phyloP scores from a whole-genome alignment of 2,888 invertebrate species.

The Cephus pulcher region DNA sequence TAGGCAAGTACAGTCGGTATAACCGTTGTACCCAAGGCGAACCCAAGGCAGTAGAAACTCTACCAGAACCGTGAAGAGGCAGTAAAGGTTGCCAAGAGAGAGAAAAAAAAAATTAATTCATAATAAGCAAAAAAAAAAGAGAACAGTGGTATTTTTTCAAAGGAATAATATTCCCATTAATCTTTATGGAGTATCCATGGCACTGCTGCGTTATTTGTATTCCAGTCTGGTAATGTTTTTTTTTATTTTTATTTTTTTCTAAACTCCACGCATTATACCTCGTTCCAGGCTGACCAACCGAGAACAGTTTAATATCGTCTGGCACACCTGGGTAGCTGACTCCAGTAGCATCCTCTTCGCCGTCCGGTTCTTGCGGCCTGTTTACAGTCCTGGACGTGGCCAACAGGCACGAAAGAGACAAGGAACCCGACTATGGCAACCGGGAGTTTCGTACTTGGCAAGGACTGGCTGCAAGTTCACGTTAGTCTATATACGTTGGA shows the following conservation, averaged over 20 bases:
- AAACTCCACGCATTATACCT: neutral
- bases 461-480: constrained; percentile 44
- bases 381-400: constrained; percentile 51
- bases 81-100: neutral
- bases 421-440: constrained; percentile 52
- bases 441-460: constrained; percentile 54
- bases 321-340: constrained; percentile 22
- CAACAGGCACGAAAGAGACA: constrained; percentile 23
- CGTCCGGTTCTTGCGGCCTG: constrained; percentile 60
- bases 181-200: constrained; percentile 9
- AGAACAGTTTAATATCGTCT: constrained; percentile 33
- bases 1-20: neutral
- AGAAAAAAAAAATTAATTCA: neutral
- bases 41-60: neutral
- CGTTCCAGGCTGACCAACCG: neutral
- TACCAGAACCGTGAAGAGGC: neutral
- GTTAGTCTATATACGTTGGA: constrained; percentile 29
- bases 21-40: neutral
- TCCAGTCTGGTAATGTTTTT: neutral
- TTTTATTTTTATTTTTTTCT: neutral
- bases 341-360: neutral
- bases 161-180: constrained; percentile 16
- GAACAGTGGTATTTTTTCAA: neutral
- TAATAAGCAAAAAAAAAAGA: neutral
- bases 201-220: constrained; percentile 5